Evolutionary conservation across 2,113 vertebrate genomes (phyloP).

Genomic region (Hemibates koningsi): DNA sequence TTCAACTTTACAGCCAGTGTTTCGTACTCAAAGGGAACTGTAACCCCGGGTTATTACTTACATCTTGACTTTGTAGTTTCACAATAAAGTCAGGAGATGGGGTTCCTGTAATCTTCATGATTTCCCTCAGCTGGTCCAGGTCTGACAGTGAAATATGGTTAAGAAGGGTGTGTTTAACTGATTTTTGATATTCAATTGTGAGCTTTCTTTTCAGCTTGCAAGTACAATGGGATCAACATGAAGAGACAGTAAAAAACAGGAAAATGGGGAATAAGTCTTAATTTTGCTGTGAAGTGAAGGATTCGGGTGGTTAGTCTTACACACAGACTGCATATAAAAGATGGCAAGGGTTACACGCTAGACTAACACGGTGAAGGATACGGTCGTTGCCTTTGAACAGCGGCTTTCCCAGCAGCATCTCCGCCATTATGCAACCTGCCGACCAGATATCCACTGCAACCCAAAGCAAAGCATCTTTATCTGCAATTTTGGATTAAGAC

Average conservation of each 20-base stretch:
- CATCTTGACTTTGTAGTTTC: slow-evolving; percentile 89
- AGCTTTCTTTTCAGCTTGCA: background rate
- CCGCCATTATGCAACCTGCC: slow-evolving; percentile 97
- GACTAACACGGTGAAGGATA: slow-evolving; percentile 75
- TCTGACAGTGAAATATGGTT: slow-evolving; percentile 71
- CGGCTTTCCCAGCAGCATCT: slow-evolving; percentile 90
- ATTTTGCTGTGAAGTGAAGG: background rate
- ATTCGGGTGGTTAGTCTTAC: background rate
- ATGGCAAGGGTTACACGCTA: background rate
- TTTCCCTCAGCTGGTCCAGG: slow-evolving; percentile 94
- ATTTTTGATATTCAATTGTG: background rate
- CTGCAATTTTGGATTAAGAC: background rate
- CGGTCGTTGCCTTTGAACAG: slow-evolving; percentile 95
- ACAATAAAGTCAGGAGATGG: slow-evolving; percentile 87
- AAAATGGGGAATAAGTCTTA: background rate
- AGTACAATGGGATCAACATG: background rate
- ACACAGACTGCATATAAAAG: background rate
- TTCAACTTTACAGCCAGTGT: background rate
- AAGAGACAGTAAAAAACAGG: background rate
- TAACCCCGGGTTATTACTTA: slow-evolving; percentile 34
- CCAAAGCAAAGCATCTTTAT: background rate
- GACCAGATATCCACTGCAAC: slow-evolving; percentile 96
- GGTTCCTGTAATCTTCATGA: slow-evolving; percentile 96
- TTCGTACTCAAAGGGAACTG: background rate
- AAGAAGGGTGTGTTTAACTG: slow-evolving; percentile 23